Evolutionary conservation across 2,797 vertebrate species (phyloP).

Genomic region (Dipus sagitta): DNA sequence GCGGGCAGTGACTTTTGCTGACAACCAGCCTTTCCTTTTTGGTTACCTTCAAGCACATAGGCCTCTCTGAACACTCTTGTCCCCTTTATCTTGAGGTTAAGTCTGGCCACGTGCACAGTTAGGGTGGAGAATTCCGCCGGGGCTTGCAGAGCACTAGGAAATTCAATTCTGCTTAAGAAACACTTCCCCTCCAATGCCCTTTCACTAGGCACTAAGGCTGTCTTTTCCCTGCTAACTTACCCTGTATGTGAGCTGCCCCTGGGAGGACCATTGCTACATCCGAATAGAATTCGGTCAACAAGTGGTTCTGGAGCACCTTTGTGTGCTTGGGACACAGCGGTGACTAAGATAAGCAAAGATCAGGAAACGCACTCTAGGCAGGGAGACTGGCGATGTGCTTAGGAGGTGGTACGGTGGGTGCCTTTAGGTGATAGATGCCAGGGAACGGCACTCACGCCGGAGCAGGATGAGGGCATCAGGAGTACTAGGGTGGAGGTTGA

Average conservation of each 20-base stretch:
- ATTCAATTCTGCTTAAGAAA: conserved; percentile 39
- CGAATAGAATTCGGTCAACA: neutral
- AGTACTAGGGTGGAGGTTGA: neutral
- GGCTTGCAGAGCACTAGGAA: conserved; percentile 22
- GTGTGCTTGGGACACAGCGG: neutral
- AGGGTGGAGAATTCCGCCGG: neutral
- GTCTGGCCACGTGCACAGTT: neutral
- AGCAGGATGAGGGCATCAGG: neutral
- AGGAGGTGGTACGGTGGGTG: too few species aligned
- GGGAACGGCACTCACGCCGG: neutral
- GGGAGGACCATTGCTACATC: neutral
- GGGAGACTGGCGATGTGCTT: neutral
- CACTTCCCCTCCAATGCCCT: neutral
- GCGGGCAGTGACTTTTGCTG: neutral
- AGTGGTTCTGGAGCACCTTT: neutral
- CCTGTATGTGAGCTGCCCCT: neutral
- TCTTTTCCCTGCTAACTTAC: neutral
- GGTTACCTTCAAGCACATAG: neutral
- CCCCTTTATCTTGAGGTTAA: conserved; percentile 18
- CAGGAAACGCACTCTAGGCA: neutral
- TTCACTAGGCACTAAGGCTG: neutral
- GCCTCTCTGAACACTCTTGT: conserved; percentile 11
- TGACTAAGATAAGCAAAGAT: conserved; percentile 14
- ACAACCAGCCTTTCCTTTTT: neutral
- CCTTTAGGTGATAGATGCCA: neutral